Conservation (phyloP, 2,797 vertebrate genomes). For the Geotrypetes seraphini region DNA sequence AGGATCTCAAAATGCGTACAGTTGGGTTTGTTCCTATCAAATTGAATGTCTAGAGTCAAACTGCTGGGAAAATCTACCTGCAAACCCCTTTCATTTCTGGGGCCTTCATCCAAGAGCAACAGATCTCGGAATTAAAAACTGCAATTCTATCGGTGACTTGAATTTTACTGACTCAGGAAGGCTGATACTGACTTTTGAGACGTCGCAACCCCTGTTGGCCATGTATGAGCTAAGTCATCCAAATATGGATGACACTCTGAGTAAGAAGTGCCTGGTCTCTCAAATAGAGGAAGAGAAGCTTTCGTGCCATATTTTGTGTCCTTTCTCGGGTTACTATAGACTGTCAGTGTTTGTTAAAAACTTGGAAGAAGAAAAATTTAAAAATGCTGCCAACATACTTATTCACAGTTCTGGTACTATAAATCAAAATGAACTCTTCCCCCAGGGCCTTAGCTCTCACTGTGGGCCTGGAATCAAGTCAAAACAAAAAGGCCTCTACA, state of each 20-base stretch:
- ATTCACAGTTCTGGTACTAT: slow-evolving; percentile 39
- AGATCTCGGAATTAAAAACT: slow-evolving; percentile 44
- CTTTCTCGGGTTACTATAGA: slow-evolving; percentile 52
- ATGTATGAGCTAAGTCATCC: slow-evolving; percentile 52
- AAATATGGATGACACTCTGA: slow-evolving; percentile 29
- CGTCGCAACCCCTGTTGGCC: slow-evolving; percentile 49
- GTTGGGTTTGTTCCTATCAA: slow-evolving; percentile 68
- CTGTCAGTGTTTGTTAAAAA: slow-evolving; percentile 63
- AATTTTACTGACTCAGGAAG: slow-evolving; percentile 31
- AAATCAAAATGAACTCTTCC: slow-evolving; percentile 50
- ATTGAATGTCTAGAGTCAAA: slow-evolving; percentile 46
- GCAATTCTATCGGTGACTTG: slow-evolving; percentile 37
- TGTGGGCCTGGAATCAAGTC: slow-evolving; percentile 62
- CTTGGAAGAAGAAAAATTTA: slow-evolving; percentile 43
- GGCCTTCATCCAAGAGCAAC: slow-evolving; percentile 41
- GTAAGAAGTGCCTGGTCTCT: slow-evolving; percentile 57
- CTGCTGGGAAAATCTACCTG: slow-evolving; percentile 45
- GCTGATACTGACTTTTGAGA: slow-evolving; percentile 45
- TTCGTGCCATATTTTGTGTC: slow-evolving; percentile 55
- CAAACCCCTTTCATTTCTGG: slow-evolving; percentile 68
- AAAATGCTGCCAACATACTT: slow-evolving; percentile 63
- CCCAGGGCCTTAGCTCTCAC: slow-evolving; percentile 40
- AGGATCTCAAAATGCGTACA: slow-evolving; percentile 24
- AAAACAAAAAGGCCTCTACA: slow-evolving; percentile 42
- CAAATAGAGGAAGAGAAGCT: slow-evolving; percentile 56